Base-by-base conservation (phyloP, 1,140 invertebrate genomes). In the Oedothorax gibbosus region DNA sequence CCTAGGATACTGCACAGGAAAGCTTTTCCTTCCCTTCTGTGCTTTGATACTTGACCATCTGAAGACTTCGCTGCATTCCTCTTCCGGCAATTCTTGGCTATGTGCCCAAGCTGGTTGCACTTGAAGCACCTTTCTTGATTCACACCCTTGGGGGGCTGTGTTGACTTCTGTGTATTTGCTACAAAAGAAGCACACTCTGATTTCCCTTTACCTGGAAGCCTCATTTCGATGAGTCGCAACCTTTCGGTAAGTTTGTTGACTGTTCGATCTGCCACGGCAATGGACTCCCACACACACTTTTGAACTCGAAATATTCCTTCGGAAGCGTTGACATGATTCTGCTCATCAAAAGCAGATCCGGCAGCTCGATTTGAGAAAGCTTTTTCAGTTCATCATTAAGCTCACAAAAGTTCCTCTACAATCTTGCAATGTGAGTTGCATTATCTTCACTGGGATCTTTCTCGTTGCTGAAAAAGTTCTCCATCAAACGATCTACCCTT, bases 271-370 rank as follows among this genome's bases (percentile, higher is more conserved):
- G 14, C 20, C 10, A 57, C 21, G 2, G 53, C 18, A 21, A 75
- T 35, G 14, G 53, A 75, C 20, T 75, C 72, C 18, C 72, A 57
- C 53, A 60, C 54, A n/a, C n/a, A 57, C 72, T 75, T 8, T 75
- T 75, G 53, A 60, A 75, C 20, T 60, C 72, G 7, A 75, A 60
- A 21, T 75, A 75, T 75, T 75, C 20, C 57, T n/a, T 3, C 14
- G 20, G 54, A 10, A 75, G 8, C 0, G 8, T 75, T 35, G 54
- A 72, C 69, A 53, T 72, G 11, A 72, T 72, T 54, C 51, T 51
- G 15, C 50, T 72, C 69, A 72, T 72, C 20, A 49, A 49, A 5
- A 72, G 69, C 5, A 72, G 0, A 72, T 54, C 69, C 10, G 51
- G 49, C n/a, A 75, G 49, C 12, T 18, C 14, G 12, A 2, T 12